Conservation (phyloP, 2,113 vertebrate species). For the Brachypteracias leptosomus region DNA sequence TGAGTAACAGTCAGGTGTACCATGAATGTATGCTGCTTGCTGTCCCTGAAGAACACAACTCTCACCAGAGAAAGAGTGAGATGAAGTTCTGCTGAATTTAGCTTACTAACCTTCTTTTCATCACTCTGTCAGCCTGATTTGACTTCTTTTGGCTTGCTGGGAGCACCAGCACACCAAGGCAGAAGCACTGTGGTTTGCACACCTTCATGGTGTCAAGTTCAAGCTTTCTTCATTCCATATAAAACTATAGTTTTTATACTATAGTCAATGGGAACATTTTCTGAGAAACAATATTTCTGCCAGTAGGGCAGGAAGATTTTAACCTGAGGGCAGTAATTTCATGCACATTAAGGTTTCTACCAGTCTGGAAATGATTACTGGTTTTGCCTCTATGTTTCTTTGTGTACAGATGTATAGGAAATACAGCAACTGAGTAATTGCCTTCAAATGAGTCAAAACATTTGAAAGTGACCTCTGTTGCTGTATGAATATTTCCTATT, state of each 20-base stretch:
- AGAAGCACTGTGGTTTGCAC: background rate
- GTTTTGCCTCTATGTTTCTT: background rate
- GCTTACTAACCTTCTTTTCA: background rate
- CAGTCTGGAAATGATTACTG: background rate
- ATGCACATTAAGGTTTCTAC: background rate
- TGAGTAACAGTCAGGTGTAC: constrained; percentile 2
- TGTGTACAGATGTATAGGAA: background rate
- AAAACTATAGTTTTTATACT: background rate
- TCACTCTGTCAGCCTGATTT: background rate
- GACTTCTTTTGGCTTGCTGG: background rate
- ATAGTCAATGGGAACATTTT: background rate
- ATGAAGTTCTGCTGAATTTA: constrained; percentile 10
- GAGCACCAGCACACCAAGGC: background rate
- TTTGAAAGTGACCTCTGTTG: background rate
- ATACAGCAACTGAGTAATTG: background rate
- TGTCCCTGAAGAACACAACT: background rate
- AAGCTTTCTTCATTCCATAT: background rate
- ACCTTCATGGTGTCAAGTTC: background rate
- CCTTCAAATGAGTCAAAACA: background rate
- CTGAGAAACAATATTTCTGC: background rate
- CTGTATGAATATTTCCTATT: background rate
- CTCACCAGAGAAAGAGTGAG: background rate
- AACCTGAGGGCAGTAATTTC: background rate
- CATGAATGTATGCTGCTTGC: constrained; percentile 19
- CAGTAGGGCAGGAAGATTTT: background rate